These are phyloP conservation scores for Palaemon carinicauda DNA, from an alignment of 1,140 invertebrate species.

Conservation along the genomic window DNA sequence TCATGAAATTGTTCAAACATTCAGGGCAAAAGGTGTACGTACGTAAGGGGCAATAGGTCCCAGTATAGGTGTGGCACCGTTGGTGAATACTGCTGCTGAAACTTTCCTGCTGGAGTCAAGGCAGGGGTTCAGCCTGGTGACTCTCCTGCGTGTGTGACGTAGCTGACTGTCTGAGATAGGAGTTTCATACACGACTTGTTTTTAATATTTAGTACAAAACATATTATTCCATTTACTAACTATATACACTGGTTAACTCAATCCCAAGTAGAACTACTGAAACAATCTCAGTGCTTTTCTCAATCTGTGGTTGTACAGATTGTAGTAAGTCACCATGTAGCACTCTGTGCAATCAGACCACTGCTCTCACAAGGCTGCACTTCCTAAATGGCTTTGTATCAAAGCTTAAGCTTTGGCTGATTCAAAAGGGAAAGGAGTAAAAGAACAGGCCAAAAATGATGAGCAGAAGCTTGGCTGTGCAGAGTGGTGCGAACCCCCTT, in stretches of 20 bases:
- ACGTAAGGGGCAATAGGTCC: conserved; percentile 14
- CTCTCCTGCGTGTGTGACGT: conserved; percentile 31
- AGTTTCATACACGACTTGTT: conserved; percentile 55
- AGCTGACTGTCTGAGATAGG: conserved; percentile 41
- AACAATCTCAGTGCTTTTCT: conserved; percentile 58
- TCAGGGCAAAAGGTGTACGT: conserved; percentile 46
- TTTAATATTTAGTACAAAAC: conserved; percentile 57
- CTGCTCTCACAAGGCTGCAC: conserved; percentile 34
- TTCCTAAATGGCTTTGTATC: conserved; percentile 40
- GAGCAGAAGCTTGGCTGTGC: conserved; percentile 50
- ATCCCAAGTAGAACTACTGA: conserved; percentile 48
- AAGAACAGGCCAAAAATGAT: background rate
- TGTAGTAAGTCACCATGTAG: conserved; percentile 45
- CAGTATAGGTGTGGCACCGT: conserved; percentile 27
- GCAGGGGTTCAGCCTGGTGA: conserved; percentile 41
- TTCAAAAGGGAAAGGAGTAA: background rate
- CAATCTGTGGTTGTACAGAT: conserved; percentile 49
- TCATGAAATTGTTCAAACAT: conserved; percentile 44
- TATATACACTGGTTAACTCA: conserved; percentile 55
- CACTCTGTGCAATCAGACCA: conserved; percentile 49
- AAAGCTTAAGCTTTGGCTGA: conserved; percentile 5
- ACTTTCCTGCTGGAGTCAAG: conserved; percentile 21
- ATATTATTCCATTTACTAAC: conserved; percentile 54
- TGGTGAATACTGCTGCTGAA: conserved; percentile 22
- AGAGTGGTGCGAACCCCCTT: conserved; percentile 56